These are phyloP conservation scores for Acanthiza pusilla DNA, from an alignment of 2,797 vertebrate species.

Conservation along the genomic window DNA sequence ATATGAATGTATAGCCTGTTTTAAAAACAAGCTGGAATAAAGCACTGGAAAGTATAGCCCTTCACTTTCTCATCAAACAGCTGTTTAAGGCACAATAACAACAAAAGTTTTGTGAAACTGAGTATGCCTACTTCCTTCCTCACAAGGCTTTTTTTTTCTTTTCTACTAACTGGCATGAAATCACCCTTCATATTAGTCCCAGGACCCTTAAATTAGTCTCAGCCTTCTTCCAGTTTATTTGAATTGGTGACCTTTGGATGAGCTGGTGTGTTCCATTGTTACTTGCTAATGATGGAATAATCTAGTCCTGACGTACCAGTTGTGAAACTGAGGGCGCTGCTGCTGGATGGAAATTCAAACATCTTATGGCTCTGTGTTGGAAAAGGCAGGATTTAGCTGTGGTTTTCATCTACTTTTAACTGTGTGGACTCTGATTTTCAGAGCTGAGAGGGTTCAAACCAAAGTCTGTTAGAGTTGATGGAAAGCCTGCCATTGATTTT, in stretches of 20 bases:
- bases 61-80: background rate
- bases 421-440: background rate
- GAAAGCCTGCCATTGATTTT: slow-evolving; percentile 2
- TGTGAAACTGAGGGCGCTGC: background rate
- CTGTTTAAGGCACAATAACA: background rate
- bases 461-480: background rate
- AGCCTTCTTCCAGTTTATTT: background rate
- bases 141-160: background rate
- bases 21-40: background rate
- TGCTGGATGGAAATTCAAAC: background rate
- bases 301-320: background rate
- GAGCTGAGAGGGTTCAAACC: background rate
- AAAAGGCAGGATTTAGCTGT: slow-evolving; percentile 7
- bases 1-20: background rate
- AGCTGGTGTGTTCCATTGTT: slow-evolving; percentile 39
- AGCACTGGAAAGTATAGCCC: background rate
- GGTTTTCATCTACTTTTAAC: background rate
- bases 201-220: slow-evolving; percentile 11
- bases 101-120: background rate
- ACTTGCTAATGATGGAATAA: slow-evolving; percentile 40
- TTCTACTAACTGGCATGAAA: background rate
- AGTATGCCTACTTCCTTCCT: background rate
- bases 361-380: background rate
- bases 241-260: slow-evolving; percentile 51
- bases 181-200: background rate